Evolutionary conservation across 2,888 invertebrate species (phyloP).

Genomic region (Brassicogethes aeneus): DNA sequence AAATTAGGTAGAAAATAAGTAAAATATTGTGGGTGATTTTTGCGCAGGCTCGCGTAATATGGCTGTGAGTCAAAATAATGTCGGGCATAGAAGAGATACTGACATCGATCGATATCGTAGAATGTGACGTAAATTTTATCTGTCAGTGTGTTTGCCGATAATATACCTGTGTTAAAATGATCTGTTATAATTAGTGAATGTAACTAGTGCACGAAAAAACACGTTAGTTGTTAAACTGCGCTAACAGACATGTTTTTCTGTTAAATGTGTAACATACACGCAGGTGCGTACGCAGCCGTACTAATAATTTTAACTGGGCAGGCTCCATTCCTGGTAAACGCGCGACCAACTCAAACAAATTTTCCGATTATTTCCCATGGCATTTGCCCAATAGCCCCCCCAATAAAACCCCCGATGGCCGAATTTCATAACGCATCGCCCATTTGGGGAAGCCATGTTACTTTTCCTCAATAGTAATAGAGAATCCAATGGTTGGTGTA

Average conservation of each 20-base stretch:
- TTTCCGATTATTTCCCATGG: slow-evolving; percentile 8
- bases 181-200: slow-evolving; percentile 29
- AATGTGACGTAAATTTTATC: slow-evolving; percentile 40
- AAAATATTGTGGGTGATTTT: slow-evolving; percentile 21
- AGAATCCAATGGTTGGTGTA: no score
- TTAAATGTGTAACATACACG: slow-evolving; percentile 53
- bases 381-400: no score
- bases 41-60: slow-evolving; percentile 66
- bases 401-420: background rate
- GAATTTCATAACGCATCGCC: background rate
- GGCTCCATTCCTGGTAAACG: slow-evolving; percentile 54
- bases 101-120: slow-evolving; percentile 52
- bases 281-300: slow-evolving; percentile 97
- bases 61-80: slow-evolving; percentile 50
- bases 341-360: slow-evolving; percentile 36
- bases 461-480: no score
- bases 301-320: slow-evolving; percentile 79
- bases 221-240: slow-evolving; percentile 33
- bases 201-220: slow-evolving; percentile 26
- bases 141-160: slow-evolving; percentile 33
- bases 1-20: slow-evolving; percentile 3
- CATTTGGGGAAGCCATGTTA: slow-evolving; percentile 29
- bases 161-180: slow-evolving; percentile 34
- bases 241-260: slow-evolving; percentile 40
- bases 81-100: slow-evolving; percentile 43